These are phyloP conservation scores for Pterostichus madidus DNA, from an alignment of 2,888 invertebrate genomes.

Conservation along the genomic window DNA sequence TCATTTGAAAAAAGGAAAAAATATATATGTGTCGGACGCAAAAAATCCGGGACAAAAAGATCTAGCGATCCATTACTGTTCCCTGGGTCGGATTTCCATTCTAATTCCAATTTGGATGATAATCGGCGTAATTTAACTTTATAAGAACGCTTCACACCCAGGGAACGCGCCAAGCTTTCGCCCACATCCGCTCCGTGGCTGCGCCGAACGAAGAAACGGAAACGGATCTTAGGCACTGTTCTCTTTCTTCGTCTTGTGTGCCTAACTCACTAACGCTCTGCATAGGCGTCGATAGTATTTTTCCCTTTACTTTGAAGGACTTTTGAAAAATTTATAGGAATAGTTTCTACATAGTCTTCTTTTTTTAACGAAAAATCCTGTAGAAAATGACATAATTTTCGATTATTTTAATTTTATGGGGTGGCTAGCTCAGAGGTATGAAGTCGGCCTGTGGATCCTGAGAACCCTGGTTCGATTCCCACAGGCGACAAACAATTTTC, in stretches of 20 bases:
- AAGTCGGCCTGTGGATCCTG: too few relatives aligned
- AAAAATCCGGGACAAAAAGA: constrained; percentile 54
- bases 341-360: too few relatives aligned
- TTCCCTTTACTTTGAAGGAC: background rate
- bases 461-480: too few relatives aligned
- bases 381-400: too few relatives aligned
- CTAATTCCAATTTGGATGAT: constrained; percentile 66
- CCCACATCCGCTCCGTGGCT: constrained; percentile 20
- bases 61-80: constrained; percentile 55
- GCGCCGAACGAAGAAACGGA: constrained; percentile 13
- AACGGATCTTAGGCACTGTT: constrained; percentile 40
- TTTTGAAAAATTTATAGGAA: too few relatives aligned
- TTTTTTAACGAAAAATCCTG: too few relatives aligned
- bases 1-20: constrained; percentile 46
- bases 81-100: constrained; percentile 61
- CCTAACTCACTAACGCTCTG: background rate
- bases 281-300: constrained; percentile 11
- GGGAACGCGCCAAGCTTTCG: constrained; percentile 8
- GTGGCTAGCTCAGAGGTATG: too few relatives aligned
- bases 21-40: constrained; percentile 35
- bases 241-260: constrained; percentile 23
- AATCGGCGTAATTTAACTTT: constrained; percentile 65
- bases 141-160: constrained; percentile 58
- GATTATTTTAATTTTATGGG: too few relatives aligned
- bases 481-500: too few relatives aligned